Percentiles rank a stretch among this genome's conserved stretches.
Evolutionary conservation across 2,113 vertebrate species (phyloP).

Genomic region (Noctilio leporinus): DNA sequence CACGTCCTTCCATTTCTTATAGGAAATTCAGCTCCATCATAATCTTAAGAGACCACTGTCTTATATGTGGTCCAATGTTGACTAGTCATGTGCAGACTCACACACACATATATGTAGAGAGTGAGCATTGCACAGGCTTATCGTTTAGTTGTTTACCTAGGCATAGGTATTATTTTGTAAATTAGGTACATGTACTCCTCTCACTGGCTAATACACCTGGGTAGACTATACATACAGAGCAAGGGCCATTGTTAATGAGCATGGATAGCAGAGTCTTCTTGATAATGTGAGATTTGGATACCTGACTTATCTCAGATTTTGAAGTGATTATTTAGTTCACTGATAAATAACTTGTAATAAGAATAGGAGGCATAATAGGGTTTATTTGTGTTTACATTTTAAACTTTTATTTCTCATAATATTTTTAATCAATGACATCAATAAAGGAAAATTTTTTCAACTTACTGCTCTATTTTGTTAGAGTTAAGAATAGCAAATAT

Average conservation of each 20-base stretch:
- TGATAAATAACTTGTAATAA: background rate
- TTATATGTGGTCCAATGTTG: background rate
- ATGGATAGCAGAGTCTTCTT: background rate
- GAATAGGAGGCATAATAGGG: background rate
- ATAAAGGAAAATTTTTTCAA: background rate
- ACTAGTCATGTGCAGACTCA: background rate
- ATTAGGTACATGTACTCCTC: background rate
- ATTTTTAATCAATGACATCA: background rate
- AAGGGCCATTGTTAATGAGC: background rate
- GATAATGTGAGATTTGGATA: background rate
- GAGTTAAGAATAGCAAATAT: background rate
- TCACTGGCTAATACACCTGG: background rate
- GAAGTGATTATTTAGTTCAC: background rate
- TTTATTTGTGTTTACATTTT: background rate
- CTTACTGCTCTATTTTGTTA: background rate
- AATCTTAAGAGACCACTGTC: background rate
- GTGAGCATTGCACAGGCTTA: background rate
- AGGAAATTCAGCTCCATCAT: background rate
- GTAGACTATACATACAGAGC: background rate
- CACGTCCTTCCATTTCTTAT: background rate
- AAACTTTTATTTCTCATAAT: background rate
- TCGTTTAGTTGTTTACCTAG: background rate
- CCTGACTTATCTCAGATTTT: background rate
- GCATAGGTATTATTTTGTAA: background rate
- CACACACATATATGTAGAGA: fast-evolving